Conservation (phyloP, 2,888 invertebrate species). For the Drosophila neotestacea region DNA sequence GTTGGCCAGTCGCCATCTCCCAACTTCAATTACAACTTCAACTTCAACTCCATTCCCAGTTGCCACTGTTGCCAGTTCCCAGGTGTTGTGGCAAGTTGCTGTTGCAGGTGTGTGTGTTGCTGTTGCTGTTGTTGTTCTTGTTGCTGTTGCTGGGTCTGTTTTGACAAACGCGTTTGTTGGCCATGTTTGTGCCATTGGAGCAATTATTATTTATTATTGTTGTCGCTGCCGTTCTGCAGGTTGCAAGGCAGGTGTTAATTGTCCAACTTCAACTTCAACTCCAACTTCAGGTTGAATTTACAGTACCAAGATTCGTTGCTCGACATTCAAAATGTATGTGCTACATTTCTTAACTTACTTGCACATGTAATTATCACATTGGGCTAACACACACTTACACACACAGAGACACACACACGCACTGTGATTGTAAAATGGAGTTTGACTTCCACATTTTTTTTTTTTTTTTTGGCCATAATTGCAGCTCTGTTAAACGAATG, state of each 20-base stretch:
- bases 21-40: slow-evolving; percentile 10
- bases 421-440: slow-evolving; percentile 33
- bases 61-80: slow-evolving; percentile 25
- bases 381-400: neutral
- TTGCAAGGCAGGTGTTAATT: slow-evolving; percentile 76
- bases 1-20: slow-evolving; percentile 44
- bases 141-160: slow-evolving; percentile 43
- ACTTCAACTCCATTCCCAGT: slow-evolving; percentile 20
- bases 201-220: slow-evolving; percentile 78
- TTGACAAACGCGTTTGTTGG: slow-evolving; percentile 76
- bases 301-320: slow-evolving; percentile 5
- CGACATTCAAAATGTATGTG: slow-evolving; percentile 28
- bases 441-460: neutral
- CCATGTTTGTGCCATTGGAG: slow-evolving; percentile 73
- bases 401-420: neutral
- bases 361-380: neutral
- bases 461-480: slow-evolving; percentile 34
- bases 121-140: slow-evolving; percentile 9
- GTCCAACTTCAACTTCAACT: slow-evolving; percentile 33
- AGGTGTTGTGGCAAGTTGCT: slow-evolving; percentile 39
- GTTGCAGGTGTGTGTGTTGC: slow-evolving; percentile 8
- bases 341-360: slow-evolving; percentile 25
- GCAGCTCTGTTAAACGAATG: slow-evolving; percentile 25
- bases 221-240: slow-evolving; percentile 51
- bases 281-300: slow-evolving; percentile 20